Evolutionary conservation across 2,888 invertebrate species (phyloP).

Genomic region (Eristalis intricaria): DNA sequence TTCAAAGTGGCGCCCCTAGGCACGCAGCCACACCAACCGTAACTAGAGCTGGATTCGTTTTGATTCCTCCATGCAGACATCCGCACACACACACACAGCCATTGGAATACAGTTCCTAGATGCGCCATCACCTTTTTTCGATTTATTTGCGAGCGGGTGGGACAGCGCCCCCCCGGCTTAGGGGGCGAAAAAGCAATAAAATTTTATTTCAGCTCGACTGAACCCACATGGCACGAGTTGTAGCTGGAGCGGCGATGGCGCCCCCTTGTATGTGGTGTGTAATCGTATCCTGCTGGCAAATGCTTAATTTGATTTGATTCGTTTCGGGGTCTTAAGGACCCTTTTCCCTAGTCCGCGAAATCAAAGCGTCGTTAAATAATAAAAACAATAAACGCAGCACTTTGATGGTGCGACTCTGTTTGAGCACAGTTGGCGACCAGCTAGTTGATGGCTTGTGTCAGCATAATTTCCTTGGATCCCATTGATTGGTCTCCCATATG

Average conservation of each 20-base stretch:
- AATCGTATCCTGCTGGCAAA: background rate
- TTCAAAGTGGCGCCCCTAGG: background rate
- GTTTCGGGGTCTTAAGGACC: background rate
- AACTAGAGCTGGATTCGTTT: background rate
- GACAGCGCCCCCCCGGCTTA: constrained; percentile 1
- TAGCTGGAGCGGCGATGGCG: background rate
- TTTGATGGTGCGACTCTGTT: constrained; percentile 17
- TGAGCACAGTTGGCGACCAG: background rate
- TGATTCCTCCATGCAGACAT: background rate
- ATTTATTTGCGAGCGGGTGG: background rate
- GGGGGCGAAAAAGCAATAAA: constrained; percentile 47
- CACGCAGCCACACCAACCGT: constrained; percentile 4
- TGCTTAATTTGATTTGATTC: constrained; percentile 17
- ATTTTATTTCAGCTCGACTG: constrained; percentile 49
- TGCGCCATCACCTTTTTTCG: constrained; percentile 19
- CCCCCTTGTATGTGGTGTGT: constrained; percentile 30
- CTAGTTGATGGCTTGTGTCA: background rate
- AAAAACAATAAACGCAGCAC: constrained; percentile 39
- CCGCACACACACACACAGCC: background rate
- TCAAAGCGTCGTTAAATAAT: constrained; percentile 22
- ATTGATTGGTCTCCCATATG: background rate
- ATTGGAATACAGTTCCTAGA: background rate
- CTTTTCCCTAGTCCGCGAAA: background rate
- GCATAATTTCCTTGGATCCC: background rate
- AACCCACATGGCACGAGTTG: background rate